Percentiles rank a stretch among this genome's conserved stretches.
phyloP scores from a whole-genome alignment of 2,797 vertebrate species.

The Echiichthys vipera region DNA sequence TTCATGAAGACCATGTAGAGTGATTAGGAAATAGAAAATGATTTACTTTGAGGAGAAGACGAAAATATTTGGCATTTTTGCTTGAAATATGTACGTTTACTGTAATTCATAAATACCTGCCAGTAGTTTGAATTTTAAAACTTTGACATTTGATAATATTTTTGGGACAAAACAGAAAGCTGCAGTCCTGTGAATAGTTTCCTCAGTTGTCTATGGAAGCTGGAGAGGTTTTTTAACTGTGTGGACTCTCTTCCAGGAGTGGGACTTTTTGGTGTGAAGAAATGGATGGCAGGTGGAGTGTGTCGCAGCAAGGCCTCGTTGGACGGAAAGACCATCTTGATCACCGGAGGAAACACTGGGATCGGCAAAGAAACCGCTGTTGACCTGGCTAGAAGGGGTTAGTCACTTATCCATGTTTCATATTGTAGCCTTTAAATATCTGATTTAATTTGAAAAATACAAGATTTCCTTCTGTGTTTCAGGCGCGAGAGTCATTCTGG shows the following conservation, averaged over 20 bases:
- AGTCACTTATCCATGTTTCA: conserved; percentile 16
- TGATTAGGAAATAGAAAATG: too few relatives aligned
- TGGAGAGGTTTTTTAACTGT: not conserved
- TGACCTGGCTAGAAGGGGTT: conserved; percentile 71
- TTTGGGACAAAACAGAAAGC: not conserved
- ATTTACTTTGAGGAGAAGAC: too few relatives aligned
- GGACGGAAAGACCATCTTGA: conserved; percentile 73
- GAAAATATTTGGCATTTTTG: not conserved
- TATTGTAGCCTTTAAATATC: not conserved
- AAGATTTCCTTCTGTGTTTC: conserved; percentile 1
- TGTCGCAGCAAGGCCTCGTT: conserved; percentile 62
- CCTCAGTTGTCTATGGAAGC: not conserved
- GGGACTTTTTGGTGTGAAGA: conserved; percentile 63
- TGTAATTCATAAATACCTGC: too few relatives aligned
- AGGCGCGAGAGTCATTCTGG: conserved; percentile 73
- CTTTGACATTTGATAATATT: not conserved
- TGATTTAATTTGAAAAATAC: not conserved
- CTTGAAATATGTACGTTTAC: not conserved
- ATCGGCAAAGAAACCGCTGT: conserved; percentile 76
- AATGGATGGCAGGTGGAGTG: conserved; percentile 71
- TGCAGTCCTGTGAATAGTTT: not conserved
- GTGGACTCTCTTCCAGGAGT: conserved; percentile 49
- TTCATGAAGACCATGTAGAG: not conserved
- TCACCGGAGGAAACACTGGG: conserved; percentile 77
- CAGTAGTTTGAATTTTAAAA: not conserved